These are phyloP conservation scores for Drosophila baimaii DNA, from an alignment of 1,140 invertebrate species.

Conservation along the genomic window DNA sequence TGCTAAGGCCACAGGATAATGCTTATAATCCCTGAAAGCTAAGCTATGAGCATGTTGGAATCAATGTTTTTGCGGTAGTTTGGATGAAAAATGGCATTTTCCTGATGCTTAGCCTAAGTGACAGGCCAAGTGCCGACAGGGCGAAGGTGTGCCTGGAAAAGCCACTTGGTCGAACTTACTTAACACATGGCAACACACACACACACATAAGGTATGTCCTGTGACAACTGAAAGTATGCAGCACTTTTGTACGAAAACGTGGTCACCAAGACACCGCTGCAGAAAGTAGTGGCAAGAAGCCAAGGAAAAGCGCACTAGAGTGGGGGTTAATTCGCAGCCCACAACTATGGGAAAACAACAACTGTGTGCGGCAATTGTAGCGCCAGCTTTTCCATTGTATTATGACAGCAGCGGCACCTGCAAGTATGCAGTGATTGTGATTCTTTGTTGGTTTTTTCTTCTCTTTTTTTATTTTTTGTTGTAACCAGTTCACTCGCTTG, in stretches of 20 bases:
- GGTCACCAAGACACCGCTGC: constrained; percentile 30
- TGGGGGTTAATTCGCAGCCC: constrained; percentile 65
- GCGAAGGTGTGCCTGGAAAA: constrained; percentile 46
- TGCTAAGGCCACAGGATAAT: constrained; percentile 18
- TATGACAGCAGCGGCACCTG: constrained; percentile 76
- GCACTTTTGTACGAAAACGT: constrained; percentile 39
- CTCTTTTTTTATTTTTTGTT: constrained; percentile 12
- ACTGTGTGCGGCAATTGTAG: constrained; percentile 52
- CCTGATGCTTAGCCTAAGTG: constrained; percentile 61
- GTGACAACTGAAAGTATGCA: constrained; percentile 26
- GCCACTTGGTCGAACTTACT: constrained; percentile 64
- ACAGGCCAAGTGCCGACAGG: constrained; percentile 53
- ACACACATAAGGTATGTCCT: constrained; percentile 26
- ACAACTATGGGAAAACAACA: constrained; percentile 40
- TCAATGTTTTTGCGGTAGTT: constrained; percentile 41
- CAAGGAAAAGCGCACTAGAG: background rate
- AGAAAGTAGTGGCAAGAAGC: constrained; percentile 6
- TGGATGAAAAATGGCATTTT: constrained; percentile 35
- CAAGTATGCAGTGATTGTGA: constrained; percentile 75
- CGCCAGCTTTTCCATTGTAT: constrained; percentile 61
- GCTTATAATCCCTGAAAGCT: background rate
- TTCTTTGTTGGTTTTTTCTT: constrained; percentile 27
- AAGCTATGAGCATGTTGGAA: constrained; percentile 15
- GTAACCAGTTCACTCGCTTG: constrained; percentile 31
- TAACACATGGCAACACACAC: constrained; percentile 48